phyloP scores from a whole-genome alignment of 2,888 invertebrate species.

The Drosophila nr. fundita region DNA sequence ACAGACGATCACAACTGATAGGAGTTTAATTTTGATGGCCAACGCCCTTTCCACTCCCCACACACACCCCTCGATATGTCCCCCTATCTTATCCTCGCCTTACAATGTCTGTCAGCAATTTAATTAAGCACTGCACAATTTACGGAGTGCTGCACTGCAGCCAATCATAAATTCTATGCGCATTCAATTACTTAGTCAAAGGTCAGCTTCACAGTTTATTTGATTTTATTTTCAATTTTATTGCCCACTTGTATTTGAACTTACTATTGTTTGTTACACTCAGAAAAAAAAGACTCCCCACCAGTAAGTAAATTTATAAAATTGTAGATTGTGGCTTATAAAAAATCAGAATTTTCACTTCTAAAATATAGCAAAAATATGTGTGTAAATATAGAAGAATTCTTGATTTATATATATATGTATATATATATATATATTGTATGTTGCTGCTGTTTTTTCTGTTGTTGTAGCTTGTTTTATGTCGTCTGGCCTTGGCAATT shows the following conservation, averaged over 20 bases:
- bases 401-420: too few relatives aligned
- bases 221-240: slow-evolving; percentile 47
- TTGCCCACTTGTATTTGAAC: slow-evolving; percentile 42
- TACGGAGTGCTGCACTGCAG: slow-evolving; percentile 56
- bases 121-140: slow-evolving; percentile 67
- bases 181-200: slow-evolving; percentile 66
- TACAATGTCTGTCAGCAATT: slow-evolving; percentile 46
- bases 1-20: slow-evolving; percentile 58
- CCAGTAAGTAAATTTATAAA: background rate
- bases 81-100: background rate
- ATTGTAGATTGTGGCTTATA: too few relatives aligned
- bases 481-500: slow-evolving; percentile 43
- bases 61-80: background rate
- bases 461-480: slow-evolving; percentile 16
- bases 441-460: slow-evolving; percentile 13
- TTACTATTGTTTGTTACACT: slow-evolving; percentile 2
- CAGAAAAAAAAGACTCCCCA: background rate
- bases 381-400: too few relatives aligned
- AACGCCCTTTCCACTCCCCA: background rate
- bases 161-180: slow-evolving; percentile 65
- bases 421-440: too few relatives aligned
- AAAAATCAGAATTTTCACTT: too few relatives aligned
- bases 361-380: too few relatives aligned
- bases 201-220: slow-evolving; percentile 53
- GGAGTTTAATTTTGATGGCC: slow-evolving; percentile 45